Evolutionary conservation across 2,113 vertebrate species (phyloP).

Genomic region (Cynocephalus volans): DNA sequence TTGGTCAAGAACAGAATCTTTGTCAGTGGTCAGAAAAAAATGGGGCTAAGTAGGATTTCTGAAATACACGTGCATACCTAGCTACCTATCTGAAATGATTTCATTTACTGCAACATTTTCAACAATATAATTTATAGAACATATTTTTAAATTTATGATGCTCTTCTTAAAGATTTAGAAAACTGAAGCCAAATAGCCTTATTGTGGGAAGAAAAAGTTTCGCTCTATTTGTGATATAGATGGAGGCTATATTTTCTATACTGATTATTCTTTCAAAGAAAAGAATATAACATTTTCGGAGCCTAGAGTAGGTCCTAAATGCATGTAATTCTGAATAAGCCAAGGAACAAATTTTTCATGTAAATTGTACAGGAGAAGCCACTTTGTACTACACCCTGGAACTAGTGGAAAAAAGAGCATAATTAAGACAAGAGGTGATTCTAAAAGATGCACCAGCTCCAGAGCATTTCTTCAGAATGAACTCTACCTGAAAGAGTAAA

Average conservation of each 20-base stretch:
- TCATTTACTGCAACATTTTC: background rate
- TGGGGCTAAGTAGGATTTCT: background rate
- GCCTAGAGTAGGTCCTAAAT: background rate
- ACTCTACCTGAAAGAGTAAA: background rate
- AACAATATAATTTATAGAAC: background rate
- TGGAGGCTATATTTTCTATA: background rate
- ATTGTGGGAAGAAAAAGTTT: accelerated
- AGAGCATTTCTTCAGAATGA: background rate
- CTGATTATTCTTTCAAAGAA: conserved; percentile 11
- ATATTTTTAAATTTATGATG: conserved; percentile 10
- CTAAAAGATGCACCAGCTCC: background rate
- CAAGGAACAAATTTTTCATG: background rate
- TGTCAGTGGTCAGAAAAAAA: background rate
- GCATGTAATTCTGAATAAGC: background rate
- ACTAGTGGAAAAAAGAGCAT: background rate
- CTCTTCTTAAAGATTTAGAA: background rate
- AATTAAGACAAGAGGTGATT: background rate
- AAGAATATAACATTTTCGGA: conserved; percentile 13
- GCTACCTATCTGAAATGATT: background rate
- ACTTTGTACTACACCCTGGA: background rate
- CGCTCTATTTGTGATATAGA: background rate
- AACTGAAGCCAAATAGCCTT: background rate
- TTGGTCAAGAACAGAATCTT: background rate
- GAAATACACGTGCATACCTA: background rate
- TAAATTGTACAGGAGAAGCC: background rate